These are phyloP conservation scores for Ochropacha duplaris DNA, from an alignment of 2,888 invertebrate species.

Conservation along the genomic window DNA sequence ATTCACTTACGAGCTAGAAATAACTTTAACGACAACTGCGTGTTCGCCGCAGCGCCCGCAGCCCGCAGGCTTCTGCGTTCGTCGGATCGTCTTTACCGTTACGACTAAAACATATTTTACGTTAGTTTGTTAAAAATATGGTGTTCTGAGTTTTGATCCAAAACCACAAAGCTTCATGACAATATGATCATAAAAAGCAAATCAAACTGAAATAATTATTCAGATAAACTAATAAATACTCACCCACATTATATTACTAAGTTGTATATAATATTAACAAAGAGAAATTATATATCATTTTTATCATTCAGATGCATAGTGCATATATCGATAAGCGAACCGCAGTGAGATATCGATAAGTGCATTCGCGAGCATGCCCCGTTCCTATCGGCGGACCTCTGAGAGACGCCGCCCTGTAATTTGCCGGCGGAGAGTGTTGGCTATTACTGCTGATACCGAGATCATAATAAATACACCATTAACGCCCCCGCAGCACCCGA, in stretches of 20 bases:
- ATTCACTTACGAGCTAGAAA: slow-evolving; percentile 66
- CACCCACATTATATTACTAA: slow-evolving; percentile 19
- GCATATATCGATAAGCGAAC: slow-evolving; percentile 62
- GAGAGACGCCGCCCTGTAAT: slow-evolving; percentile 81
- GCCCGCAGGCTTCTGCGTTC: slow-evolving; percentile 25
- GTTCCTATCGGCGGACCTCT: slow-evolving; percentile 65
- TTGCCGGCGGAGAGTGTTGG: slow-evolving; percentile 81
- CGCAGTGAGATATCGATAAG: slow-evolving; percentile 68
- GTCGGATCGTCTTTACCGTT: slow-evolving; percentile 23
- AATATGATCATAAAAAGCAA: too few relatives aligned
- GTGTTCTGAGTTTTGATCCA: too few relatives aligned
- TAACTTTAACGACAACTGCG: slow-evolving; percentile 58
- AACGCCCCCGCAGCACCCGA: slow-evolving; percentile 81
- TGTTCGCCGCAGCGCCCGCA: too few relatives aligned
- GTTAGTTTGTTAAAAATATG: background rate
- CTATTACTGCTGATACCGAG: slow-evolving; percentile 81
- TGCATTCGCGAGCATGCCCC: slow-evolving; percentile 42
- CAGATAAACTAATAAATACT: slow-evolving; percentile 8
- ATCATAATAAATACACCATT: slow-evolving; percentile 83
- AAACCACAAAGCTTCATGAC: too few relatives aligned
- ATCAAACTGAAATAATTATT: too few relatives aligned
- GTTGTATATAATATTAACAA: slow-evolving; percentile 7
- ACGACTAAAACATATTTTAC: background rate
- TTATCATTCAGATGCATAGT: slow-evolving; percentile 59
- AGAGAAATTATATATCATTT: slow-evolving; percentile 56